Percentiles rank a stretch among this genome's conserved stretches.
Evolutionary conservation across 1,140 invertebrate genomes (phyloP).

Genomic region (Tribolium madens): DNA sequence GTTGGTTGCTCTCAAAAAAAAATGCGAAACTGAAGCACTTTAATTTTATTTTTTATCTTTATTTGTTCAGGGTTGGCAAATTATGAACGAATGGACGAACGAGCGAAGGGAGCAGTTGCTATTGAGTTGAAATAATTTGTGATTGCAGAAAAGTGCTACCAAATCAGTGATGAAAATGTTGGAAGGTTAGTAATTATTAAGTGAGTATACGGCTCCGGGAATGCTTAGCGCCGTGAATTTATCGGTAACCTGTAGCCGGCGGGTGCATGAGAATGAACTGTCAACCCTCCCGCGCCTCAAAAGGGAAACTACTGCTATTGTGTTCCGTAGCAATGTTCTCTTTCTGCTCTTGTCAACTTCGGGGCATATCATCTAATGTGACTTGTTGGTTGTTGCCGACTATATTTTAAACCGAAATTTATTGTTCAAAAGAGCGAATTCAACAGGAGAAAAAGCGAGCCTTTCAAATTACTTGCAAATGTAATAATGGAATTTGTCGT

Average conservation of each 20-base stretch:
- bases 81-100: too few relatives aligned
- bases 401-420: conserved; percentile 25
- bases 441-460: not conserved
- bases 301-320: conserved; percentile 33
- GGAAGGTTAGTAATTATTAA: conserved; percentile 12
- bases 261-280: conserved; percentile 44
- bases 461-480: not conserved
- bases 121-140: too few relatives aligned
- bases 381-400: conserved; percentile 29
- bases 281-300: conserved; percentile 28
- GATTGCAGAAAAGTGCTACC: too few relatives aligned
- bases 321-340: not conserved
- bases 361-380: conserved; percentile 29
- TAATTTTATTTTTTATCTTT: too few relatives aligned
- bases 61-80: too few relatives aligned
- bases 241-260: conserved; percentile 42
- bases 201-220: not conserved
- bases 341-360: conserved; percentile 26
- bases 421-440: conserved; percentile 8
- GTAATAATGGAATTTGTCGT: conserved; percentile 17
- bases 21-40: too few relatives aligned
- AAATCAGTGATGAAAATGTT: not conserved
- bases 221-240: conserved; percentile 28
- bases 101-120: too few relatives aligned
- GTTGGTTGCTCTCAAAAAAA: too few relatives aligned